These are phyloP conservation scores for pig (Sus scrofa) DNA, from an alignment of 2,113 vertebrate species.

Conservation along the genomic window DNA sequence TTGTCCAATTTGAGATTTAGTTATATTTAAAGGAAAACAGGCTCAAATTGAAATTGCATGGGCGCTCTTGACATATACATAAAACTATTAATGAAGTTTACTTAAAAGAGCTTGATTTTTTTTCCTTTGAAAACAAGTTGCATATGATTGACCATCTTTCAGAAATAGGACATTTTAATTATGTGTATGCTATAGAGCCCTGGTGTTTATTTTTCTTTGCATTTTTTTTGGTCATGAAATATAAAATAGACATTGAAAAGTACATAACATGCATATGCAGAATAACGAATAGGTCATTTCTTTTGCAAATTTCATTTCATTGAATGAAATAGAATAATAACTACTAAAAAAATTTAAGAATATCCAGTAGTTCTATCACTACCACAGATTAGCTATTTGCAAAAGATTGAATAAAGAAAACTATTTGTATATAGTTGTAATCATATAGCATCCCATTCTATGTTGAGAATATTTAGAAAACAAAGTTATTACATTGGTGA, in stretches of 20 bases:
- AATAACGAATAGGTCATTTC: not conserved
- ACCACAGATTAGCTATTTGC: not conserved
- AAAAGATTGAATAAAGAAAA: not conserved
- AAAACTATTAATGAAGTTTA: slow-evolving; percentile 56
- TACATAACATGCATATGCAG: not conserved
- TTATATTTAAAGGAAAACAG: slow-evolving; percentile 56
- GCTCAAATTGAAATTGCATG: slow-evolving; percentile 40
- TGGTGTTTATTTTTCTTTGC: not conserved
- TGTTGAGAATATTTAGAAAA: slow-evolving; percentile 46
- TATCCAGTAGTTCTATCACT: not conserved
- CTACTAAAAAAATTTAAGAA: not conserved
- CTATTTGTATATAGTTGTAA: not conserved
- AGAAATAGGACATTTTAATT: slow-evolving; percentile 51
- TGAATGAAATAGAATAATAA: slow-evolving; percentile 8
- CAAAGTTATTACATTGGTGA: not conserved
- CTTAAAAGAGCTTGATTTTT: not conserved
- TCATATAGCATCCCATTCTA: not conserved
- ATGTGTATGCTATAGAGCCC: not conserved
- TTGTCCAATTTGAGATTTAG: slow-evolving; percentile 61
- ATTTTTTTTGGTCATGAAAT: slow-evolving; percentile 1
- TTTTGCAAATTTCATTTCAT: slow-evolving; percentile 28
- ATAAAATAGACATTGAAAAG: slow-evolving; percentile 13
- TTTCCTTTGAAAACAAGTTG: slow-evolving; percentile 39
- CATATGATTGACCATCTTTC: not conserved
- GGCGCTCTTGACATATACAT: not conserved